phyloP scores from a whole-genome alignment of 1,140 invertebrate species.

The Maconellicoccus hirsutus region DNA sequence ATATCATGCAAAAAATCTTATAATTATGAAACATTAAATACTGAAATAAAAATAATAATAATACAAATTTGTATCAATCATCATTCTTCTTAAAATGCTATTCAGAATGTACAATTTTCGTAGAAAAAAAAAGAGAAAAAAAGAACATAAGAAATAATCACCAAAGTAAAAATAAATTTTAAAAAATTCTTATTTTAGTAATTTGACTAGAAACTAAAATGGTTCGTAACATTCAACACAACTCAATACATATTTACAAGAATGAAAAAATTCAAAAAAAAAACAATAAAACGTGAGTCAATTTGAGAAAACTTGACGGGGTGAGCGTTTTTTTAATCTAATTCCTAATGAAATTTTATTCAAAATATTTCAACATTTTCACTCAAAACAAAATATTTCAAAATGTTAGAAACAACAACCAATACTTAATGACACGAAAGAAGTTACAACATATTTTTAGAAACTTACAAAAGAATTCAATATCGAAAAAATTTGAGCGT shows the following conservation, averaged over 20 bases:
- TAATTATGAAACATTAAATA: background rate
- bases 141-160: background rate
- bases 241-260: background rate
- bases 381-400: background rate
- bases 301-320: background rate
- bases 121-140: background rate
- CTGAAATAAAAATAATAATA: conserved; percentile 10
- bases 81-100: conserved; percentile 6
- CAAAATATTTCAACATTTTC: background rate
- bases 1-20: conserved; percentile 12
- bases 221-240: background rate
- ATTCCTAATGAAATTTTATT: background rate
- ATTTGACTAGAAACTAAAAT: conserved; percentile 19
- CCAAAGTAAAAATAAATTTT: background rate
- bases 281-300: too few relatives aligned
- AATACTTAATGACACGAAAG: background rate
- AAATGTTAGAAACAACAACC: too few relatives aligned
- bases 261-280: background rate
- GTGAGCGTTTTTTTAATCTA: background rate
- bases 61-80: background rate
- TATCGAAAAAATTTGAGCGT: background rate
- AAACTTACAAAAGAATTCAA: background rate
- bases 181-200: background rate
- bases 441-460: background rate
- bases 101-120: conserved; percentile 12